A percentile compares a stretch with the other conserved stretches of the same genome.
phyloP scores from a whole-genome alignment of 2,888 invertebrate species.

The Mylabris sibirica region DNA sequence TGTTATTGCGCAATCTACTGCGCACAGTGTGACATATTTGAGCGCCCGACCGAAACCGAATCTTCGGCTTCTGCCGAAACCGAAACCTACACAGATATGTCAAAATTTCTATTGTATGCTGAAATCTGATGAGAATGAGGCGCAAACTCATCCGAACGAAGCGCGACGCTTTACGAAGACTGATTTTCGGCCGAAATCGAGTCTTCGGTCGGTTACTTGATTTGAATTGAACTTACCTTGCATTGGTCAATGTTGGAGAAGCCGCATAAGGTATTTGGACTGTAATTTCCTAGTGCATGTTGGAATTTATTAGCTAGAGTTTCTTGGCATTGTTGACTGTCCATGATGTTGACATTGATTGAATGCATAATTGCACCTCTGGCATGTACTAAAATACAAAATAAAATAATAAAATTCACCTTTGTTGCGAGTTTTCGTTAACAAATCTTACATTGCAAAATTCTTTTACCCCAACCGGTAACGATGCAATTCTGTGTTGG shows the following conservation, averaged over 20 bases:
- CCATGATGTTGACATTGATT: slow-evolving; percentile 71
- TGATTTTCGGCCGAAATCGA: no score
- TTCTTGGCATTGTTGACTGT: slow-evolving; percentile 69
- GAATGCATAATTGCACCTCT: slow-evolving; percentile 79
- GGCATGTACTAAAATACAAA: slow-evolving; percentile 68
- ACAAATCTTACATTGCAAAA: slow-evolving; percentile 73
- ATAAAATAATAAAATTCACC: slow-evolving; percentile 1
- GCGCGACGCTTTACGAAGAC: no score
- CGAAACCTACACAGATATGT: no score
- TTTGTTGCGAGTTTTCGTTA: not conserved
- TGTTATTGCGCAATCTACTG: not conserved
- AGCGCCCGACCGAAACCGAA: no score
- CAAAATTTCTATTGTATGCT: no score
- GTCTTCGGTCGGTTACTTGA: no score
- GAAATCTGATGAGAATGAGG: no score
- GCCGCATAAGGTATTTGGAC: slow-evolving; percentile 75
- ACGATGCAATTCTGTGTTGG: slow-evolving; percentile 73
- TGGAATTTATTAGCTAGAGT: slow-evolving; percentile 67
- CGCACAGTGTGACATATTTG: no score
- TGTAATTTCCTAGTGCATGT: slow-evolving; percentile 66
- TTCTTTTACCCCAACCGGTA: slow-evolving; percentile 85
- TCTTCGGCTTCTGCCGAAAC: no score
- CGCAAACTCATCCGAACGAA: no score
- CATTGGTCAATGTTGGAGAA: slow-evolving; percentile 76
- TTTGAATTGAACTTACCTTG: slow-evolving; percentile 63